A percentile compares a stretch with the other conserved stretches of the same genome.
These are phyloP conservation scores for Latheticus oryzae DNA, from an alignment of 2,888 invertebrate species.

Conservation along the genomic window DNA sequence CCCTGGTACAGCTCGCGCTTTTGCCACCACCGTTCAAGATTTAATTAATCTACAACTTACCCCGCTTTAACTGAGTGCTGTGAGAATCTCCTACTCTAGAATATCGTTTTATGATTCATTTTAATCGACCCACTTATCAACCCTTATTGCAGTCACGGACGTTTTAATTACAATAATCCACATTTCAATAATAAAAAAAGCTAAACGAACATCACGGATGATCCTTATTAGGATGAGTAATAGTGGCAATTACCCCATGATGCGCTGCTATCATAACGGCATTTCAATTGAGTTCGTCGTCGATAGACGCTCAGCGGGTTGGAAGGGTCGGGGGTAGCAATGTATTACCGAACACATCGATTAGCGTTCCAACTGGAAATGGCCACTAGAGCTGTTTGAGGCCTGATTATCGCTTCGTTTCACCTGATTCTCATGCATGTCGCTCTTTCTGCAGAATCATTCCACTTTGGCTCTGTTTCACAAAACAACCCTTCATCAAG, in stretches of 20 bases:
- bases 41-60: slow-evolving; percentile 52
- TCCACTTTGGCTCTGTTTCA: slow-evolving; percentile 40
- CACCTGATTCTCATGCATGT: slow-evolving; percentile 58
- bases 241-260: slow-evolving; percentile 28
- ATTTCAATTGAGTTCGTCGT: slow-evolving; percentile 42
- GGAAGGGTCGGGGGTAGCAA: slow-evolving; percentile 44
- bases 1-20: slow-evolving; percentile 39
- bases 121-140: slow-evolving; percentile 40
- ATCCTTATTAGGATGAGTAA: slow-evolving; percentile 18
- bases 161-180: slow-evolving; percentile 28
- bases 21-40: slow-evolving; percentile 46
- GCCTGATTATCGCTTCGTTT: slow-evolving; percentile 58
- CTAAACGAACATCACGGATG: slow-evolving; percentile 15
- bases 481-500: slow-evolving; percentile 39
- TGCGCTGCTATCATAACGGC: slow-evolving; percentile 38
- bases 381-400: slow-evolving; percentile 60
- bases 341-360: slow-evolving; percentile 60
- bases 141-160: slow-evolving; percentile 21
- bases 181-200: slow-evolving; percentile 17
- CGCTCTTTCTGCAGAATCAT: slow-evolving; percentile 52
- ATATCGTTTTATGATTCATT: slow-evolving; percentile 43
- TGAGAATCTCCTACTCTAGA: slow-evolving; percentile 37
- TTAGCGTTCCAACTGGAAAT: slow-evolving; percentile 64
- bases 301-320: slow-evolving; percentile 34
- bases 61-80: slow-evolving; percentile 45